Evolutionary conservation across 2,113 vertebrate species (phyloP).

Genomic region (Phylloscopus trochiloides): DNA sequence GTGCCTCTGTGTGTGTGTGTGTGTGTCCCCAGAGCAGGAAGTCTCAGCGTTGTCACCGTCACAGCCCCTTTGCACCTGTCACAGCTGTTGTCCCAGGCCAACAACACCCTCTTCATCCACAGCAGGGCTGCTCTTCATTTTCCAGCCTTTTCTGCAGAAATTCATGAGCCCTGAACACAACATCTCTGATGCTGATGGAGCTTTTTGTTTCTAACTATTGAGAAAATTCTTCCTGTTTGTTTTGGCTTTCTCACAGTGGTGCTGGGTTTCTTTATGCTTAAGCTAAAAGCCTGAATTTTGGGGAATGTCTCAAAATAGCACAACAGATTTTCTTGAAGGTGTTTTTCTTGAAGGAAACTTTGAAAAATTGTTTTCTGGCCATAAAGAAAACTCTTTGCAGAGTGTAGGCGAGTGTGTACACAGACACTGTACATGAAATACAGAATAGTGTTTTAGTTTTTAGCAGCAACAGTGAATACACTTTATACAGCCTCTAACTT

Average conservation of each 20-base stretch:
- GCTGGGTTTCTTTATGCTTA: background rate
- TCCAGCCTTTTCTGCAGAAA: background rate
- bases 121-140: background rate
- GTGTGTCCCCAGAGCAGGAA: background rate
- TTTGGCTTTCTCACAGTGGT: background rate
- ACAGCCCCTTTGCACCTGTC: background rate
- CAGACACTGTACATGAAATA: background rate
- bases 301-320: background rate
- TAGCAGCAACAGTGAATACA: background rate
- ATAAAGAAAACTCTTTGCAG: background rate
- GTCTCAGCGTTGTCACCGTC: accelerated
- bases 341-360: background rate
- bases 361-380: background rate
- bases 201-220: background rate
- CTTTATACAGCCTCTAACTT: background rate
- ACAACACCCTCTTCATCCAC: background rate
- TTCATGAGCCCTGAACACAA: background rate
- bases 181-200: background rate
- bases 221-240: background rate
- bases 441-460: background rate
- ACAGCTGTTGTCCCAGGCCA: background rate
- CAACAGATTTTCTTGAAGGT: background rate
- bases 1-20: background rate
- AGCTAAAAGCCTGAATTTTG: background rate
- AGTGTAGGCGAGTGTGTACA: background rate